Conservation (phyloP, 2,888 invertebrate species). For the Resseliella maxima region DNA sequence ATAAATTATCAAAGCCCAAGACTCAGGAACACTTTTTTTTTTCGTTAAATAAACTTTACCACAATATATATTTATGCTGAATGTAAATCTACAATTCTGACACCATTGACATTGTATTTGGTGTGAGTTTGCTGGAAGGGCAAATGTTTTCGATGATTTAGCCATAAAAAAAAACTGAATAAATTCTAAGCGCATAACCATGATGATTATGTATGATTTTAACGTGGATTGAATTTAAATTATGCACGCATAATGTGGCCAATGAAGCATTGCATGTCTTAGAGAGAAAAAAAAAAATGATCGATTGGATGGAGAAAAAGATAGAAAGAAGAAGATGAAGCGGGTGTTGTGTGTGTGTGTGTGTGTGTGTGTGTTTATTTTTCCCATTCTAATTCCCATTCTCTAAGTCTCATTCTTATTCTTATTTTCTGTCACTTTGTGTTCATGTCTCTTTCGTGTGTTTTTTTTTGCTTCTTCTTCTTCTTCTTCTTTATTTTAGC, state of each 20-base stretch:
- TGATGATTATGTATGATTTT: slow-evolving; percentile 40
- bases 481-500: neutral
- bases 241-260: slow-evolving; percentile 12
- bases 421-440: neutral
- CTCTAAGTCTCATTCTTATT: neutral
- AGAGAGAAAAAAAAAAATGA: neutral
- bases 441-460: neutral
- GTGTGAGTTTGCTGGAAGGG: neutral
- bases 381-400: neutral
- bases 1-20: too few relatives aligned
- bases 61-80: too few relatives aligned
- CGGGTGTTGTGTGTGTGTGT: too few relatives aligned
- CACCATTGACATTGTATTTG: neutral
- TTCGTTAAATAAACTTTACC: too few relatives aligned
- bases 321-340: neutral
- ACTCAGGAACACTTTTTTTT: too few relatives aligned
- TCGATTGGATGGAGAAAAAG: neutral
- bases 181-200: slow-evolving; percentile 23
- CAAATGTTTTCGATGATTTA: neutral
- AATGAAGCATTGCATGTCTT: neutral
- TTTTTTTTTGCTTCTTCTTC: neutral
- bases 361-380: too few relatives aligned
- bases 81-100: neutral
- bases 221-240: slow-evolving; percentile 53
- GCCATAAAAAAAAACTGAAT: slow-evolving; percentile 10